Conservation (phyloP, 2,113 vertebrate genomes). For the Aspidoscelis tigris region DNA sequence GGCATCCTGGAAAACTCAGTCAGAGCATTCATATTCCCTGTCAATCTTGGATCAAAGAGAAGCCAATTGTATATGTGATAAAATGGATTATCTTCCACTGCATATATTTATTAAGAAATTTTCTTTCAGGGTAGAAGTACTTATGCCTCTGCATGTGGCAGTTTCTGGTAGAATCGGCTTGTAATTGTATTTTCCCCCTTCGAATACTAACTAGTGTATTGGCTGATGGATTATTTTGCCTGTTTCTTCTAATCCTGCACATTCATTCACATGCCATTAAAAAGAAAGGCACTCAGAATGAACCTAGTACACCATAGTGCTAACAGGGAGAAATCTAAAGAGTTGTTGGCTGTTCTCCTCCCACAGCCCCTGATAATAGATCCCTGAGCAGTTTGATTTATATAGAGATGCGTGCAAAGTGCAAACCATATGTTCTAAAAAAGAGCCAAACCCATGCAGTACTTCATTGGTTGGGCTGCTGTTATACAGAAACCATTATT, state of each 20-base stretch:
- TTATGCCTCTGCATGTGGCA: neutral
- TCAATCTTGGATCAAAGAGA: neutral
- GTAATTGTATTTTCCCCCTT: neutral
- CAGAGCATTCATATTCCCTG: neutral
- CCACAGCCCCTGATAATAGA: neutral
- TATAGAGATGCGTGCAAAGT: slow-evolving; percentile 22
- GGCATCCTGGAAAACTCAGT: neutral
- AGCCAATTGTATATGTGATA: neutral
- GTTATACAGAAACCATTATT: neutral
- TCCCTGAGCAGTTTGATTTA: slow-evolving; percentile 25
- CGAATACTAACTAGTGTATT: slow-evolving; percentile 25
- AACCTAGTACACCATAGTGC: slow-evolving; percentile 30
- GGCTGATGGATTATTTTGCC: slow-evolving; percentile 43
- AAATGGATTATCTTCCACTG: neutral
- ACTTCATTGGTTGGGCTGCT: neutral
- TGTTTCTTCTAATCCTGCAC: slow-evolving; percentile 39
- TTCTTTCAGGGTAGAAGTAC: slow-evolving; percentile 6
- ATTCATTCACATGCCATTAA: slow-evolving; percentile 45
- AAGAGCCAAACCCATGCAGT: slow-evolving; percentile 31
- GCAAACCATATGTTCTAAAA: slow-evolving; percentile 31
- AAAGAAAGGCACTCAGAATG: slow-evolving; percentile 31
- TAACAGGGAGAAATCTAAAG: slow-evolving; percentile 38
- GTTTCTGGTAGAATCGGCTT: slow-evolving; percentile 33
- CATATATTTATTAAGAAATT: neutral
- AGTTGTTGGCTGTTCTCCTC: slow-evolving; percentile 46